A percentile compares a stretch with the other conserved stretches of the same genome.
These are phyloP conservation scores for Sarcophaga rosellei DNA, from an alignment of 2,888 invertebrate species.

Conservation along the genomic window DNA sequence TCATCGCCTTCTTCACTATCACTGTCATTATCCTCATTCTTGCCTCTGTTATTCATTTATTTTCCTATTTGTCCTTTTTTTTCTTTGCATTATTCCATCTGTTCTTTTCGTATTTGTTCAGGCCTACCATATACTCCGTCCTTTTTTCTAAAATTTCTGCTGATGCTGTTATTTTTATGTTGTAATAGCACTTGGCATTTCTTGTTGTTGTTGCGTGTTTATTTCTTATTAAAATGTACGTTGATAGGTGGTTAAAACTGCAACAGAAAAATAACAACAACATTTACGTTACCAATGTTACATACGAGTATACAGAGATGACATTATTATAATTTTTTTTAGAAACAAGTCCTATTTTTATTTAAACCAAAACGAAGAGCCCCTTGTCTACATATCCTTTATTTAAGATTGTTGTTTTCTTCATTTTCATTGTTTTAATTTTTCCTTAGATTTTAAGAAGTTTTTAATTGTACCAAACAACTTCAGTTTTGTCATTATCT, in stretches of 20 bases:
- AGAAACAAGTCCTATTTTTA: conserved; percentile 28
- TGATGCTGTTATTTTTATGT: conserved; percentile 41
- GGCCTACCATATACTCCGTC: not conserved
- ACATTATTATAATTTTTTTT: conserved; percentile 29
- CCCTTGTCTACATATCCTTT: not conserved
- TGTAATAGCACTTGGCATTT: conserved; percentile 14
- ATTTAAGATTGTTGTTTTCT: conserved; percentile 11
- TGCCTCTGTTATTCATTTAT: not conserved
- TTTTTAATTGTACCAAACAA: conserved; percentile 46
- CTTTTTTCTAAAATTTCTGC: conserved; percentile 3
- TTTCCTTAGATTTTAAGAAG: conserved; percentile 37
- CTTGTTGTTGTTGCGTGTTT: not conserved
- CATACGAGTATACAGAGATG: conserved; percentile 14
- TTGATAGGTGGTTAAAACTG: not conserved
- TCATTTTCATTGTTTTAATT: not conserved
- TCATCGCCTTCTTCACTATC: not conserved
- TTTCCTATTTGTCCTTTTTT: not conserved
- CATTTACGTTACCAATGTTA: not conserved
- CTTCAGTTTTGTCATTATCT: conserved; percentile 20
- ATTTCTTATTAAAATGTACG: not conserved
- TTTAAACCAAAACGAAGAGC: conserved; percentile 2
- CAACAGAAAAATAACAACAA: not conserved
- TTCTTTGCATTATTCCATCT: not conserved
- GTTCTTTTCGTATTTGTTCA: conserved; percentile 22
- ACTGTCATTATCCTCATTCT: not conserved